Evolutionary conservation across 2,797 vertebrate species (phyloP).

Genomic region (Siniperca obscura): DNA sequence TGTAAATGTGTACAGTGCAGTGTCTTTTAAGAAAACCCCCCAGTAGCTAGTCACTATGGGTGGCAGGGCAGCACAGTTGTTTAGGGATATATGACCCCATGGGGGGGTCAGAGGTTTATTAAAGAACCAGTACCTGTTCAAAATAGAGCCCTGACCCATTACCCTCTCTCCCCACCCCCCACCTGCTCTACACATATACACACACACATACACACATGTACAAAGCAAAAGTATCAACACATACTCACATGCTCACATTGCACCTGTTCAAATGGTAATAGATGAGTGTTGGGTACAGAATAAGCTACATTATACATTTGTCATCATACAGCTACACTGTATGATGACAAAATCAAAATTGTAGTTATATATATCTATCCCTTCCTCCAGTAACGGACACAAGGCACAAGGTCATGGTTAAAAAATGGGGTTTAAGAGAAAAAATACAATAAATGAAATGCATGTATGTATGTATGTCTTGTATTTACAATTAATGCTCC

Average conservation of each 20-base stretch:
- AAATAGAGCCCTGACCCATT: constrained; percentile 77
- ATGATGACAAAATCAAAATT: background rate
- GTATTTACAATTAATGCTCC: too few species aligned
- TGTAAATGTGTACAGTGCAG: constrained; percentile 38
- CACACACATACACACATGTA: constrained; percentile 7
- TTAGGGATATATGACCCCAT: constrained; percentile 70
- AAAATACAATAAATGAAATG: too few species aligned
- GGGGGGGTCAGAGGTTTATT: constrained; percentile 79
- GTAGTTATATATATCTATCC: too few species aligned
- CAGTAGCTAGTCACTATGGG: constrained; percentile 62
- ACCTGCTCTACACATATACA: constrained; percentile 56
- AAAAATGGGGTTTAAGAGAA: too few species aligned
- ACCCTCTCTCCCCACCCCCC: constrained; percentile 64
- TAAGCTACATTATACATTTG: too few species aligned
- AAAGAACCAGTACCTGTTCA: constrained; percentile 75
- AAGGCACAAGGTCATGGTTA: too few species aligned
- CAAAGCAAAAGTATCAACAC: constrained; percentile 16
- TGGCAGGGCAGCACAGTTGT: constrained; percentile 74
- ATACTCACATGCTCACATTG: constrained; percentile 25
- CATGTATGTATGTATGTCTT: too few species aligned
- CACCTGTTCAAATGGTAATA: constrained; percentile 37
- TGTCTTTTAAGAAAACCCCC: constrained; percentile 3
- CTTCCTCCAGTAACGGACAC: too few species aligned
- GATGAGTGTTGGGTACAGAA: too few species aligned
- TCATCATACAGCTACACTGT: background rate